phyloP scores from a whole-genome alignment of 2,113 vertebrate species.

The Falco punctatus region DNA sequence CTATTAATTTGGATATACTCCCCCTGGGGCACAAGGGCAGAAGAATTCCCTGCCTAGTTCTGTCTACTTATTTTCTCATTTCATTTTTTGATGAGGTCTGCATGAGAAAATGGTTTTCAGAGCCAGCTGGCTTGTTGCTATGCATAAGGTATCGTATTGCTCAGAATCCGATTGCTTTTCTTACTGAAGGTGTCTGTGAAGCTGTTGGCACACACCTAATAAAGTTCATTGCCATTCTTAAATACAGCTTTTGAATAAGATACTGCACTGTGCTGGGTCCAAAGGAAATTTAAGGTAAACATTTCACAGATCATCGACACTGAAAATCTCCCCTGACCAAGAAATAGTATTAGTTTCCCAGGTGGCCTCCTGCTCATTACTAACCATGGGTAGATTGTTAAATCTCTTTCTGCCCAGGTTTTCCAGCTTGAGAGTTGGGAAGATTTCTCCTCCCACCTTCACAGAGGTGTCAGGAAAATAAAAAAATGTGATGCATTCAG shows the following conservation, averaged over 20 bases:
- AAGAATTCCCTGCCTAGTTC: slow-evolving; percentile 56
- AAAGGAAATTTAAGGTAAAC: slow-evolving; percentile 51
- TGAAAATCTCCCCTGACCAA: slow-evolving; percentile 9
- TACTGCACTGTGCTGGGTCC: not conserved
- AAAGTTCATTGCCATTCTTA: slow-evolving; percentile 49
- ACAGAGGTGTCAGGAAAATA: not conserved
- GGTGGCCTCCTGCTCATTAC: not conserved
- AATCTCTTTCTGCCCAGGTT: not conserved
- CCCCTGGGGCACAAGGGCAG: slow-evolving; percentile 31
- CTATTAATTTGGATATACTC: slow-evolving; percentile 43
- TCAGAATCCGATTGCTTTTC: not conserved
- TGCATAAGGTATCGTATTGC: not conserved
- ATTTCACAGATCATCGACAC: slow-evolving; percentile 26
- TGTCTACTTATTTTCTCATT: slow-evolving; percentile 63
- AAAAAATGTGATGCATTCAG: not conserved
- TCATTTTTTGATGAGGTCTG: slow-evolving; percentile 61
- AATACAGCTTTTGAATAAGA: slow-evolving; percentile 31
- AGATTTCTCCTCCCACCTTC: not conserved
- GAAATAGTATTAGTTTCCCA: not conserved
- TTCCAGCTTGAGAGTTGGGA: not conserved
- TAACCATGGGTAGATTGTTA: not conserved
- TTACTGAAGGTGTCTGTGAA: not conserved
- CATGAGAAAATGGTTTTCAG: not conserved
- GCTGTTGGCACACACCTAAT: slow-evolving; percentile 28
- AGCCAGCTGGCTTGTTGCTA: slow-evolving; percentile 64